phyloP scores from a whole-genome alignment of 2,797 vertebrate species.

The Cossypha dichroa region DNA sequence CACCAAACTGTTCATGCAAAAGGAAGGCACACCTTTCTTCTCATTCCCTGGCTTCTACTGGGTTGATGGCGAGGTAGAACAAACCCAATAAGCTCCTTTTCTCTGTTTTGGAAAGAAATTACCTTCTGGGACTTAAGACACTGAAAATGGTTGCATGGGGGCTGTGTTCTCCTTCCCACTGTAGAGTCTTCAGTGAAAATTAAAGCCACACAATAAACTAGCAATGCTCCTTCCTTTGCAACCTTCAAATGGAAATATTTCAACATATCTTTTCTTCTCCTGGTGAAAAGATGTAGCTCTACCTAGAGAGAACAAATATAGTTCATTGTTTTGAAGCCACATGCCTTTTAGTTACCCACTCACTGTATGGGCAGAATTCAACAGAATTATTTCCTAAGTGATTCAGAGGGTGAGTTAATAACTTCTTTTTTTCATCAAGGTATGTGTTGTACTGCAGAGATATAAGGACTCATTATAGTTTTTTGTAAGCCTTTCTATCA shows the following conservation, averaged over 20 bases:
- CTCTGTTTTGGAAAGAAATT: not conserved
- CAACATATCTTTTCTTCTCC: too few relatives aligned
- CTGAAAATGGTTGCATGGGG: fast-evolving
- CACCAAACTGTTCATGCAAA: not conserved
- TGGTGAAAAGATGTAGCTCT: not conserved
- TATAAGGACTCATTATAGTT: not conserved
- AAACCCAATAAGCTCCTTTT: not conserved
- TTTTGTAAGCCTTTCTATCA: not conserved
- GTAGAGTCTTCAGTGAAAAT: not conserved
- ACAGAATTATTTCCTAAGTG: not conserved
- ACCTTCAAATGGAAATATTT: not conserved
- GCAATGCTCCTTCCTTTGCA: not conserved
- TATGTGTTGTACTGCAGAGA: not conserved
- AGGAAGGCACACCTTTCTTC: not conserved
- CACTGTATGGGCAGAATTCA: not conserved
- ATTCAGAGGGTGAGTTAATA: not conserved
- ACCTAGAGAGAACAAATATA: not conserved
- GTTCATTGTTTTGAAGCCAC: not conserved
- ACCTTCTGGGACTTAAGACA: not conserved
- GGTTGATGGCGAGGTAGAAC: not conserved
- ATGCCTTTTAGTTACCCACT: not conserved
- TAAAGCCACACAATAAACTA: not conserved
- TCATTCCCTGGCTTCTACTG: not conserved
- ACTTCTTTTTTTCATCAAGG: not conserved
- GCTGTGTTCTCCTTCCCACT: not conserved